Conservation (phyloP, 2,888 invertebrate genomes). For the Chrysomela aeneicollis region DNA sequence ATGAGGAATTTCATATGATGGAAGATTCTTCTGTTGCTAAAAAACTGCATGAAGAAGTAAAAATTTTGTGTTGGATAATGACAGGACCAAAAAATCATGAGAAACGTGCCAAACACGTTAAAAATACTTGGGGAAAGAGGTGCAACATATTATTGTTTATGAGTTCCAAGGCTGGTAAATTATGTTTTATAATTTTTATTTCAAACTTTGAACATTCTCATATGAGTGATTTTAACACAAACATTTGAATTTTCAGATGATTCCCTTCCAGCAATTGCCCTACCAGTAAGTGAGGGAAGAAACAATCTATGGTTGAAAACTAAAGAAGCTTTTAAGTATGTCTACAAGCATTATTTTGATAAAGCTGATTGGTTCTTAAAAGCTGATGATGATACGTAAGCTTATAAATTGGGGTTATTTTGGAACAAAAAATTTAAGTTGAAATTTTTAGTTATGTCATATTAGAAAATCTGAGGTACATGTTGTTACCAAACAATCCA, state of each 20-base stretch:
- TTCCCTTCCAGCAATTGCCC: slow-evolving; percentile 78
- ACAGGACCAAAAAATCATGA: slow-evolving; percentile 91
- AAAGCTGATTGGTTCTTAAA: slow-evolving; percentile 97
- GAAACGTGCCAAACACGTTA: slow-evolving; percentile 91
- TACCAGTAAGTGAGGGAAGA: slow-evolving; percentile 88
- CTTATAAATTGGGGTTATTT: background rate
- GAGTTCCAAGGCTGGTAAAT: slow-evolving; percentile 77
- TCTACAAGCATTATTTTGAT: slow-evolving; percentile 83
- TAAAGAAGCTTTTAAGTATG: slow-evolving; percentile 89
- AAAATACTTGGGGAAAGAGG: slow-evolving; percentile 94
- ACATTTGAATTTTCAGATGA: too few relatives aligned
- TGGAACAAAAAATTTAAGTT: background rate
- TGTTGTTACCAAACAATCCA: slow-evolving; percentile 70
- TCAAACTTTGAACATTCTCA: too few relatives aligned
- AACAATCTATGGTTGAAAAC: slow-evolving; percentile 97
- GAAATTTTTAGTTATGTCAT: slow-evolving; percentile 79
- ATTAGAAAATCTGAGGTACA: slow-evolving; percentile 93
- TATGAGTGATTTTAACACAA: too few relatives aligned
- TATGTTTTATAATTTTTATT: too few relatives aligned
- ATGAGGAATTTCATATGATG: slow-evolving; percentile 58
- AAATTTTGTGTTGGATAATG: slow-evolving; percentile 96
- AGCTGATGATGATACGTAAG: slow-evolving; percentile 96
- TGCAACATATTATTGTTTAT: slow-evolving; percentile 90
- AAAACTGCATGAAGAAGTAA: slow-evolving; percentile 77
- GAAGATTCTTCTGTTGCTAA: slow-evolving; percentile 72